Percentiles rank a stretch among this genome's conserved stretches.
Evolutionary conservation across 2,888 invertebrate genomes (phyloP).

Genomic region (Eumacrocentrus americanus): DNA sequence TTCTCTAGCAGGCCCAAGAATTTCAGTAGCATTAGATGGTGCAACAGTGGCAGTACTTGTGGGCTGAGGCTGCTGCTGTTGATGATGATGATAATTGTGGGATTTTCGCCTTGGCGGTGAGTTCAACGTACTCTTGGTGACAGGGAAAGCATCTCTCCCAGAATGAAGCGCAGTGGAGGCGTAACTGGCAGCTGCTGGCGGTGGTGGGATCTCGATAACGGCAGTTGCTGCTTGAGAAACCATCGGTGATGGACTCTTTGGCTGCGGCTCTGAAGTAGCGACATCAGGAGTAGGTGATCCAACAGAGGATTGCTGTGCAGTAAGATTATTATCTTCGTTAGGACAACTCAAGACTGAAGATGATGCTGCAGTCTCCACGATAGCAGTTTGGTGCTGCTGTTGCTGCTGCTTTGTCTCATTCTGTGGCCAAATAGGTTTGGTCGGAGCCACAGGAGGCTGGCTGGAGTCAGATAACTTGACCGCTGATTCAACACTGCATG

Average conservation of each 20-base stretch:
- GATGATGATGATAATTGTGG: conserved; percentile 38
- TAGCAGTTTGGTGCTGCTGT: no score
- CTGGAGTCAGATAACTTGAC: no score
- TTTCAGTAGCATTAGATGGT: conserved; percentile 27
- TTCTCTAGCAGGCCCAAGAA: conserved; percentile 43
- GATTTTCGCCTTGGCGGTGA: conserved; percentile 53
- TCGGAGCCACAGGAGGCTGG: not conserved
- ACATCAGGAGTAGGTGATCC: conserved; percentile 25
- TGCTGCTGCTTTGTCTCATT: conserved; percentile 9
- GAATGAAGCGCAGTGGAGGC: conserved; percentile 16
- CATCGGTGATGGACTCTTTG: conserved; percentile 33
- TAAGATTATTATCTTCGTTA: conserved; percentile 36
- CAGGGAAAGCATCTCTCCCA: conserved; percentile 7
- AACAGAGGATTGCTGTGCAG: conserved; percentile 32
- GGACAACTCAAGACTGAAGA: not conserved
- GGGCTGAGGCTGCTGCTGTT: conserved; percentile 26
- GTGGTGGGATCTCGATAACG: not conserved
- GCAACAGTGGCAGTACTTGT: not conserved
- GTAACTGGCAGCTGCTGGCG: conserved; percentile 12
- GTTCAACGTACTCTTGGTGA: conserved; percentile 41
- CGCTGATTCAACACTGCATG: no score
- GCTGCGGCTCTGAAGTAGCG: conserved; percentile 24
- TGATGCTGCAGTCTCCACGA: not conserved
- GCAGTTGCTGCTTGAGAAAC: conserved; percentile 11
- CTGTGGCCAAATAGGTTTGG: no score